phyloP scores from a whole-genome alignment of 2,113 vertebrate species.

The Austrofundulus limnaeus region DNA sequence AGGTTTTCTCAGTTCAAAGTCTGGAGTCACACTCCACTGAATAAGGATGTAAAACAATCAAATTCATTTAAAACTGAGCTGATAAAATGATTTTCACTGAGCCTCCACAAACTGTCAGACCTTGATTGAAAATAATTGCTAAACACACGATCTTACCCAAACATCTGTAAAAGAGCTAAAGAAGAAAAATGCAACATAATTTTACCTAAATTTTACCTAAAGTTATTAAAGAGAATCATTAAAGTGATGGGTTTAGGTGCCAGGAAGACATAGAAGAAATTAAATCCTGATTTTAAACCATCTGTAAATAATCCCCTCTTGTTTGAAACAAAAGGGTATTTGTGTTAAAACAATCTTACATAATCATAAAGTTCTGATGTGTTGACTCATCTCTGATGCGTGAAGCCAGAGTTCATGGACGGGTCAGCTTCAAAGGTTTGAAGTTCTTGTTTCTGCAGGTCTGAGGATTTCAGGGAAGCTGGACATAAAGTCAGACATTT shows the following conservation, averaged over 20 bases:
- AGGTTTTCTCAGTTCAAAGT: too few relatives aligned
- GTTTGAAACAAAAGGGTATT: constrained; percentile 14
- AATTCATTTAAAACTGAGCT: too few relatives aligned
- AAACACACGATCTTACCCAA: too few relatives aligned
- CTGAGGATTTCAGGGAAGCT: neutral
- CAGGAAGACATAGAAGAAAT: constrained; percentile 18
- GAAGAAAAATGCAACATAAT: too few relatives aligned
- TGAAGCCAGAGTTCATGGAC: constrained; percentile 25
- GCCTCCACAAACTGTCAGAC: too few relatives aligned
- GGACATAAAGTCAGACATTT: neutral
- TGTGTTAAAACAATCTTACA: constrained; percentile 13
- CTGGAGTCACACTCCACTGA: too few relatives aligned
- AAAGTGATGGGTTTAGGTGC: neutral
- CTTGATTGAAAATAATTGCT: too few relatives aligned
- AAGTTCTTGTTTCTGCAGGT: neutral
- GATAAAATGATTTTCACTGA: too few relatives aligned
- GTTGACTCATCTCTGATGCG: constrained; percentile 20
- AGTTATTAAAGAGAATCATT: neutral
- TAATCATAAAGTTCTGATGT: constrained; percentile 22
- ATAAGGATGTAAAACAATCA: too few relatives aligned
- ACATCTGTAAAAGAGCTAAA: too few relatives aligned
- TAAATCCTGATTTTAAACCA: neutral
- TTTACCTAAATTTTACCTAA: neutral
- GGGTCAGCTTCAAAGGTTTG: constrained; percentile 21
- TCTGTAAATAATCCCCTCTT: constrained; percentile 33